phyloP scores from a whole-genome alignment of 37 sponge, comb jelly and placozoan species.

The Axinella damicornis region DNA sequence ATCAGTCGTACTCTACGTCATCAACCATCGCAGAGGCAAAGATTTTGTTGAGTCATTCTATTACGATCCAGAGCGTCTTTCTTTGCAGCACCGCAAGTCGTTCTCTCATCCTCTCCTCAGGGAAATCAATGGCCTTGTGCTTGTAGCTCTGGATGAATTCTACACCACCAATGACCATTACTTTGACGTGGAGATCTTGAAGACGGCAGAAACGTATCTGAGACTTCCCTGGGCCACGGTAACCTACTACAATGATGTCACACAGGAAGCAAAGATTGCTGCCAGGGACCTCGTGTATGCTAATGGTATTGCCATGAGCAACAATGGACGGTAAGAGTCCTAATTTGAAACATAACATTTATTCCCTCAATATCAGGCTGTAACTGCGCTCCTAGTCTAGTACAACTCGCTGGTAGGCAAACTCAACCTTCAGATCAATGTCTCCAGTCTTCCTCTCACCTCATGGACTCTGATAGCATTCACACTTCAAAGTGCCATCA shows the following conservation, averaged over 20 bases:
- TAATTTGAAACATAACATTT: no score
- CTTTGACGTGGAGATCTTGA: not conserved
- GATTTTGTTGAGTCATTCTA: constrained; percentile 37
- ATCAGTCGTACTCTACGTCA: constrained; percentile 24
- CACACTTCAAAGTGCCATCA: no score
- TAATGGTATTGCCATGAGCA: constrained; percentile 51
- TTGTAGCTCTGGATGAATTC: constrained; percentile 11
- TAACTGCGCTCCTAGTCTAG: no score
- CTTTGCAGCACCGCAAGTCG: constrained; percentile 11
- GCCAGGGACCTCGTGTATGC: constrained; percentile 1
- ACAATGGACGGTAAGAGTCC: constrained; percentile 46
- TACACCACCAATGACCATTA: constrained; percentile 27
- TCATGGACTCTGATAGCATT: no score
- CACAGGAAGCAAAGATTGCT: not conserved
- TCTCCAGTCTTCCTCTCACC: no score
- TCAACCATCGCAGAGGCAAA: constrained; percentile 24
- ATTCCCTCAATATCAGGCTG: no score
- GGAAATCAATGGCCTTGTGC: constrained; percentile 27
- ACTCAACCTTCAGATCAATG: no score
- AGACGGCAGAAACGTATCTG: not conserved
- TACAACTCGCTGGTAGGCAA: no score
- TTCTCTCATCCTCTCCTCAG: not conserved
- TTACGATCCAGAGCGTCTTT: constrained; percentile 6
- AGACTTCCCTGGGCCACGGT: not conserved
- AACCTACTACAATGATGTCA: not conserved